phyloP scores from a whole-genome alignment of 2,797 vertebrate genomes.

The Chloroceryle inda region DNA sequence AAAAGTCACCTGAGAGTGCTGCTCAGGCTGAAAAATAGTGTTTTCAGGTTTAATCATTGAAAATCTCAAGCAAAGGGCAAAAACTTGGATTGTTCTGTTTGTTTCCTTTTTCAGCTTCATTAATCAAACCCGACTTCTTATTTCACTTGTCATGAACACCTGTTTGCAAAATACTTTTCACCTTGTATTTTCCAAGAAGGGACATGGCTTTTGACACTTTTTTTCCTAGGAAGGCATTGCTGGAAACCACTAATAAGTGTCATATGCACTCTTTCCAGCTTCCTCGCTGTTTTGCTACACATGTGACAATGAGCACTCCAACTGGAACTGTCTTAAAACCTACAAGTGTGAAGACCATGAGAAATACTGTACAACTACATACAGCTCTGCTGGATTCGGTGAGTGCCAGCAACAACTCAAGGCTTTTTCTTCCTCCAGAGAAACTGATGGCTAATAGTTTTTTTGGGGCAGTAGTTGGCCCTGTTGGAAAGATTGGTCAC shows the following conservation, averaged over 20 bases:
- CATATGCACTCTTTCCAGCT: not conserved
- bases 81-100: not conserved
- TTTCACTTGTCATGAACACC: not conserved
- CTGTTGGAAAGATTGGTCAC: not conserved
- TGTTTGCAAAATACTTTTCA: not conserved
- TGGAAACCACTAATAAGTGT: not conserved
- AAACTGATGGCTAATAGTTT: not conserved
- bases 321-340: slow-evolving; percentile 64
- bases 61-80: not conserved
- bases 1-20: not conserved
- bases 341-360: slow-evolving; percentile 56
- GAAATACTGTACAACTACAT: slow-evolving; percentile 35
- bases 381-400: slow-evolving; percentile 13
- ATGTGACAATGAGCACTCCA: slow-evolving; percentile 38
- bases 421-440: not conserved
- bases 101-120: not conserved
- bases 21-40: not conserved
- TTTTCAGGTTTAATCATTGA: not conserved
- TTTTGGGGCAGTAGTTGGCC: not conserved
- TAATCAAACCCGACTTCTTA: not conserved
- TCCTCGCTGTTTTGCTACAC: slow-evolving; percentile 45
- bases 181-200: not conserved
- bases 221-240: not conserved
- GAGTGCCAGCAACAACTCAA: not conserved
- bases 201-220: not conserved